phyloP scores from a whole-genome alignment of 37 sponge, comb jelly and placozoan genomes.

The Ianthella basta region DNA sequence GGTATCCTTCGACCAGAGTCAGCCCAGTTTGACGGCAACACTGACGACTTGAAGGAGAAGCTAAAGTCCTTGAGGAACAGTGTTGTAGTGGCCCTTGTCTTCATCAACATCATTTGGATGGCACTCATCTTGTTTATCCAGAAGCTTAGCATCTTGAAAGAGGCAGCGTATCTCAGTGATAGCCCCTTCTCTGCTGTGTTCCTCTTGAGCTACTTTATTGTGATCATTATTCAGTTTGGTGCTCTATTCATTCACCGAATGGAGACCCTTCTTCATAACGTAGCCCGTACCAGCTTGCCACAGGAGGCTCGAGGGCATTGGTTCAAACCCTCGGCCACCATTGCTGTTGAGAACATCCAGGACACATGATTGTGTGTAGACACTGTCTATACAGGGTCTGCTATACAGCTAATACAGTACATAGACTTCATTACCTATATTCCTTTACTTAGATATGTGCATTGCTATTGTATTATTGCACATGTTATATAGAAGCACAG shows the following conservation, averaged over 20 bases:
- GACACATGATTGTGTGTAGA: no score
- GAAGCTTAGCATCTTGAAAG: constrained; percentile 30
- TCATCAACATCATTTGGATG: constrained; percentile 81
- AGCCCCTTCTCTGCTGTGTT: constrained; percentile 56
- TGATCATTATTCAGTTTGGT: constrained; percentile 59
- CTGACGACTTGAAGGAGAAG: constrained; percentile 40
- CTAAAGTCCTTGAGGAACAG: constrained; percentile 59
- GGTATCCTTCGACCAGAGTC: constrained; percentile 56
- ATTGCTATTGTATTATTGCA: no score
- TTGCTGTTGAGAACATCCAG: constrained; percentile 1
- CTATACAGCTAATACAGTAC: no score
- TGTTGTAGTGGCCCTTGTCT: constrained; percentile 42
- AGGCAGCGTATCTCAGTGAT: constrained; percentile 8
- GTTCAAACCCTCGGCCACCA: constrained; percentile 14
- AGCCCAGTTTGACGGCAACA: constrained; percentile 30
- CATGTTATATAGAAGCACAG: no score
- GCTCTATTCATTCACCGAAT: constrained; percentile 65
- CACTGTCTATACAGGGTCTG: no score
- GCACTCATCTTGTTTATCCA: constrained; percentile 33
- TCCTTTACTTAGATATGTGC: neutral
- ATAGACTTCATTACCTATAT: neutral
- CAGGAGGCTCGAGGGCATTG: neutral
- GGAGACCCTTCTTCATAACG: constrained; percentile 63
- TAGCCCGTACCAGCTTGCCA: constrained; percentile 42
- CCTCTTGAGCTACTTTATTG: constrained; percentile 31